These are phyloP conservation scores for Aleiodes alternator DNA, from an alignment of 2,888 invertebrate species.

Conservation along the genomic window DNA sequence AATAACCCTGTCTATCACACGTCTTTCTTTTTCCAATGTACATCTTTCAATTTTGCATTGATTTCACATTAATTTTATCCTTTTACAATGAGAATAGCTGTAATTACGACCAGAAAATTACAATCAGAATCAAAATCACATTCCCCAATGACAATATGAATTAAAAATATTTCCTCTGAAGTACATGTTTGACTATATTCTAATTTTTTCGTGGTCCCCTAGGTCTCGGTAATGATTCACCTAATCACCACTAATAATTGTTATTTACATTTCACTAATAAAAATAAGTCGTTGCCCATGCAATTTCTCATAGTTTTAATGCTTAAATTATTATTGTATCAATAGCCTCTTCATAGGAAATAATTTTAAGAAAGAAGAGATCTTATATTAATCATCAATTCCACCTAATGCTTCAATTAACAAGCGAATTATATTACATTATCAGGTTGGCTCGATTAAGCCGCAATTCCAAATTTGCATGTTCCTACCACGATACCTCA, in stretches of 20 bases:
- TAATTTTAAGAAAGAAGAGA: not conserved
- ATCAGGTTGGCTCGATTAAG: slow-evolving; percentile 15
- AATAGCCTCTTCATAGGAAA: no score
- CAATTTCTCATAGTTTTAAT: not conserved
- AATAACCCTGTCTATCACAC: slow-evolving; percentile 31
- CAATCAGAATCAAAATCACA: not conserved
- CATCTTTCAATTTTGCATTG: not conserved
- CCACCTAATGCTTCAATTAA: not conserved
- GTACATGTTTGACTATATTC: slow-evolving; percentile 50
- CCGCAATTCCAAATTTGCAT: not conserved
- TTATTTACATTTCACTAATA: not conserved
- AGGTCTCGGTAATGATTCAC: slow-evolving; percentile 60
- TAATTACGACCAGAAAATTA: not conserved
- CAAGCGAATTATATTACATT: not conserved
- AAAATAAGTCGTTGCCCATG: not conserved
- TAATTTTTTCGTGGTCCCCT: slow-evolving; percentile 62
- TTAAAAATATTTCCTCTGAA: slow-evolving; percentile 55
- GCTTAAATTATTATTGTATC: not conserved
- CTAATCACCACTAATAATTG: slow-evolving; percentile 10
- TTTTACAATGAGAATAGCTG: not conserved
- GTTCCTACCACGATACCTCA: not conserved
- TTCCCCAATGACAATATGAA: slow-evolving; percentile 52
- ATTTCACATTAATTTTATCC: not conserved
- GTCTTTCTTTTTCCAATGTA: slow-evolving; percentile 2
- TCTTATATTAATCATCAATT: not conserved